Conservation (phyloP, 1,140 invertebrate species). For the Triops cancriformis region DNA sequence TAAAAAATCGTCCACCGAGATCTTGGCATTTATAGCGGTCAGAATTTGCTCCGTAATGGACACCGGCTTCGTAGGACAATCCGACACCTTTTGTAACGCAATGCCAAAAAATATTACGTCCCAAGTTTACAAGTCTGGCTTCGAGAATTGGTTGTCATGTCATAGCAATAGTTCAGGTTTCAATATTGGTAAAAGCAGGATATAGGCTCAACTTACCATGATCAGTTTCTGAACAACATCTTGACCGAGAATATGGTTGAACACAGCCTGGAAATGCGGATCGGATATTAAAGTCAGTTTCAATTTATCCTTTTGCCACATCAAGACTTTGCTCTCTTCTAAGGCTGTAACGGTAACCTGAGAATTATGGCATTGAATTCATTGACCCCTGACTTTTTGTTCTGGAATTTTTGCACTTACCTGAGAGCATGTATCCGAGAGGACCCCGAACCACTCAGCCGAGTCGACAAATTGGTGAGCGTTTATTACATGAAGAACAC, state of each 20-base stretch:
- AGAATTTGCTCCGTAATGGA: constrained; percentile 10
- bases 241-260: constrained; percentile 75
- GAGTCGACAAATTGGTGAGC: constrained; percentile 86
- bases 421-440: constrained; percentile 79
- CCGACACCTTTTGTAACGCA: background rate
- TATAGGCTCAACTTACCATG: constrained; percentile 51
- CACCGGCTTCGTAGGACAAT: background rate
- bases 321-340: constrained; percentile 72
- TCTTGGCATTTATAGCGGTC: constrained; percentile 10
- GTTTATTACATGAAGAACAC: constrained; percentile 77
- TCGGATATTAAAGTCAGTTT: constrained; percentile 74
- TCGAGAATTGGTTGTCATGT: background rate
- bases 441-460: constrained; percentile 85
- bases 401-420: constrained; percentile 42
- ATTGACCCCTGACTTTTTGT: background rate
- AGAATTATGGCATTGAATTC: constrained; percentile 23
- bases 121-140: background rate
- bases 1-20: constrained; percentile 4
- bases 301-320: constrained; percentile 62
- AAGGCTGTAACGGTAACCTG: constrained; percentile 78
- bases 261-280: constrained; percentile 71
- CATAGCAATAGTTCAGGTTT: no score
- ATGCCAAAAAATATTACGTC: background rate
- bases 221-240: constrained; percentile 85
- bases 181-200: no score